A percentile compares a stretch with the other conserved stretches of the same genome.
These are phyloP conservation scores for Pachliopta kotzebuea DNA, from an alignment of 2,888 invertebrate genomes.

Conservation along the genomic window DNA sequence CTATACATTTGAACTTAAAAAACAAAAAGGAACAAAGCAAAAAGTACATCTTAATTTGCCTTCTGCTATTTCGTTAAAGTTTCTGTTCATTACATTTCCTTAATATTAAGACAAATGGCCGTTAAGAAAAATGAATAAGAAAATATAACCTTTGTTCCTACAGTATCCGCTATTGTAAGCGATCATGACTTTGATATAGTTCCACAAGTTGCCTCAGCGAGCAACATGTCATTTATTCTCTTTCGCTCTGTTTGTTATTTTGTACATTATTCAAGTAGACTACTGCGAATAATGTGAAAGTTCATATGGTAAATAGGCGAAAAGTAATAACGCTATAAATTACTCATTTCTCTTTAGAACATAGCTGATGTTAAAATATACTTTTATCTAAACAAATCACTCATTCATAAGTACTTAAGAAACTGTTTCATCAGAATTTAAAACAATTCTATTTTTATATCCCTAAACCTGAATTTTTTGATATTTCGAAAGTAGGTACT, in stretches of 20 bases:
- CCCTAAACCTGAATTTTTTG: too few species aligned
- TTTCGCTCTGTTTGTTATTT: not conserved
- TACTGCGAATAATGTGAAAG: not conserved
- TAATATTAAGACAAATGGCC: not conserved
- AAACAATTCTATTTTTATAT: too few species aligned
- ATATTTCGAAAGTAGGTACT: too few species aligned
- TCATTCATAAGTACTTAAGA: too few species aligned
- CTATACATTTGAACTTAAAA: too few species aligned
- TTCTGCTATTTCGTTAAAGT: too few species aligned
- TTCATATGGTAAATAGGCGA: not conserved
- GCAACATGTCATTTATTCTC: not conserved
- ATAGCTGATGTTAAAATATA: too few species aligned
- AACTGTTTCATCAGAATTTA: too few species aligned
- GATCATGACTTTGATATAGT: conserved; percentile 2
- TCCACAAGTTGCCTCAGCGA: conserved; percentile 1
- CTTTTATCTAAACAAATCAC: too few species aligned
- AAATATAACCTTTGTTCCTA: not conserved
- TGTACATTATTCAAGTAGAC: conserved; percentile 1
- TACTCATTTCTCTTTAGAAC: not conserved
- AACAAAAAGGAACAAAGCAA: too few species aligned
- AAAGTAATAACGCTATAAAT: not conserved
- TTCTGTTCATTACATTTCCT: not conserved
- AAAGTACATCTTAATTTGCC: too few species aligned
- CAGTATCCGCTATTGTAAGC: not conserved
- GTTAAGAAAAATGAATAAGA: not conserved